phyloP scores from a whole-genome alignment of 2,888 invertebrate species.

The Gymnosoma rotundatum region DNA sequence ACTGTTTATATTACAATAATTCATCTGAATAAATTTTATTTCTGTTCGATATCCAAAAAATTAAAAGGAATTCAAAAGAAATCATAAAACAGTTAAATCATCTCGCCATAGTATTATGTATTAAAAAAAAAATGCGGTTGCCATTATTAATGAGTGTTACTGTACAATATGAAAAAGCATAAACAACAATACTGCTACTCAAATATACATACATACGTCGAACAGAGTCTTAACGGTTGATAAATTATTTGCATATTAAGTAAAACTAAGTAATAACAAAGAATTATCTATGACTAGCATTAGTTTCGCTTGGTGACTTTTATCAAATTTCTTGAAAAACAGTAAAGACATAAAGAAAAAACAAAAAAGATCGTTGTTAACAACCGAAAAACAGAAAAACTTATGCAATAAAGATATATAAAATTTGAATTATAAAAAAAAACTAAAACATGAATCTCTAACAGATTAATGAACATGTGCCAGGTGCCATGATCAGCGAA shows the following conservation, averaged over 20 bases:
- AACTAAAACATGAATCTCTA: constrained; percentile 57
- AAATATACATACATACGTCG: constrained; percentile 20
- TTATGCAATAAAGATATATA: constrained; percentile 36
- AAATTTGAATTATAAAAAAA: constrained; percentile 32
- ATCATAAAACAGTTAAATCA: constrained; percentile 26
- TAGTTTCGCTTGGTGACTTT: constrained; percentile 73
- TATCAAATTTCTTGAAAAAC: constrained; percentile 62
- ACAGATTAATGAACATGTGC: constrained; percentile 67
- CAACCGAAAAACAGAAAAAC: constrained; percentile 39
- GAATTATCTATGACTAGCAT: constrained; percentile 64
- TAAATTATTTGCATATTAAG: constrained; percentile 64
- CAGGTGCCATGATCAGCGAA: constrained; percentile 69
- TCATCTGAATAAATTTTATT: too few relatives aligned
- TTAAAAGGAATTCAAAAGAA: constrained; percentile 2
- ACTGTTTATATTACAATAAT: too few relatives aligned
- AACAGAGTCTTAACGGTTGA: constrained; percentile 64
- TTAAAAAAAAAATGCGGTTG: constrained; percentile 53
- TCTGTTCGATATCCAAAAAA: too few relatives aligned
- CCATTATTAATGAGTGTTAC: constrained; percentile 51
- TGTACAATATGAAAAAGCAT: constrained; percentile 19
- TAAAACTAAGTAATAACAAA: constrained; percentile 40
- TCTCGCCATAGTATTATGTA: neutral
- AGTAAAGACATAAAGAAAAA: neutral
- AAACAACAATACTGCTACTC: constrained; percentile 31
- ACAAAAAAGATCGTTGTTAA: constrained; percentile 25